Conservation (phyloP, 2,113 vertebrate species). For the Halcyon senegalensis region DNA sequence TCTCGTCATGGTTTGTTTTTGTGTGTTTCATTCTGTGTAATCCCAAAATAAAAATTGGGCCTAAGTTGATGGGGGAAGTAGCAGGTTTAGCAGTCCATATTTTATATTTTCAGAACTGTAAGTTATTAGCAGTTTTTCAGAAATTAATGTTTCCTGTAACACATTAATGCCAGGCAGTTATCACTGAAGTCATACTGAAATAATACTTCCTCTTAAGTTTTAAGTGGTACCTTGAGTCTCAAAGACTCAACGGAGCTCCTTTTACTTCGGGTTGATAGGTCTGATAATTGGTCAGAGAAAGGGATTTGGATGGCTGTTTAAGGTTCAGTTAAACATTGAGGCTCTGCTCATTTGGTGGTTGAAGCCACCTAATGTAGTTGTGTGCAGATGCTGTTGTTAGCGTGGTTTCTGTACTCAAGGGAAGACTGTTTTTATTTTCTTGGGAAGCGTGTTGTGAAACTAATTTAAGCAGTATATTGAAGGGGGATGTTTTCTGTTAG, state of each 20-base stretch:
- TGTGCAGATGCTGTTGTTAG: background rate
- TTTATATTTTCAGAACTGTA: background rate
- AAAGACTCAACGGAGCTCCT: background rate
- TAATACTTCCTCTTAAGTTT: background rate
- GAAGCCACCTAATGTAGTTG: background rate
- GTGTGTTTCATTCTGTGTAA: background rate
- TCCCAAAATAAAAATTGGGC: background rate
- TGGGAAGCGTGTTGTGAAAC: background rate
- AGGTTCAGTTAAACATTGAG: background rate
- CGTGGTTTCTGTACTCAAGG: background rate
- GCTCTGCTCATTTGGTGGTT: background rate
- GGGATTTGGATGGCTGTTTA: background rate
- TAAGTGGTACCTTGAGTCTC: background rate
- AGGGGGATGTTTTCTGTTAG: background rate
- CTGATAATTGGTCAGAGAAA: background rate
- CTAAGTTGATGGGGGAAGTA: background rate
- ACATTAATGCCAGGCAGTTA: background rate
- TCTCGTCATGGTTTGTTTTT: slow-evolving; percentile 22
- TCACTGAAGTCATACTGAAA: background rate
- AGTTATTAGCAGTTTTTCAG: background rate
- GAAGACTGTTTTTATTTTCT: background rate
- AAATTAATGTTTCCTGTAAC: background rate
- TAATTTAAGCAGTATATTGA: background rate
- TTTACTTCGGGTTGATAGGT: background rate
- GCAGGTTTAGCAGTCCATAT: background rate